Conservation (phyloP, 2,797 vertebrate genomes). For the Megaceryle alcyon region DNA sequence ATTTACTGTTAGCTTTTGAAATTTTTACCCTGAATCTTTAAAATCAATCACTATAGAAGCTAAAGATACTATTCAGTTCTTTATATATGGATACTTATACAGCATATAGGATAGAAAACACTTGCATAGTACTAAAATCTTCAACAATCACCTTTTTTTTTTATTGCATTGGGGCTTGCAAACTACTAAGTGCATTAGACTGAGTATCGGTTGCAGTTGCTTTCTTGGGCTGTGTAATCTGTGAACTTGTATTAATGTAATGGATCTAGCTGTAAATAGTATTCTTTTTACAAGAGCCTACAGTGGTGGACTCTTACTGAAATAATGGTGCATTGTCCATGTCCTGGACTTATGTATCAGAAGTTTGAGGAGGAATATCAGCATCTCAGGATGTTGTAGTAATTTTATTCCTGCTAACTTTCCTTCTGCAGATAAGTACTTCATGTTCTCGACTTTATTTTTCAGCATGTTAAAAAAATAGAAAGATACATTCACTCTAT, state of each 20-base stretch:
- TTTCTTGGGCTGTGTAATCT: neutral
- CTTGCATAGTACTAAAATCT: neutral
- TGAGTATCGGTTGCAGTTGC: neutral
- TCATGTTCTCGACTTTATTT: neutral
- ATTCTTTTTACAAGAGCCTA: neutral
- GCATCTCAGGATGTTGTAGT: neutral
- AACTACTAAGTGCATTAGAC: neutral
- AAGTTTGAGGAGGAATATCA: neutral
- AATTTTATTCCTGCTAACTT: neutral
- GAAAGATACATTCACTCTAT: neutral
- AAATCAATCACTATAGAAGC: neutral
- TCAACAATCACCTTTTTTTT: neutral
- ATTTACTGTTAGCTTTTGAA: neutral
- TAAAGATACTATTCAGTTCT: neutral
- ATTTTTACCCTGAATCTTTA: neutral
- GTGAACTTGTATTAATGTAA: neutral
- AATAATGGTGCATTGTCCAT: neutral
- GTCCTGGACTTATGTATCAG: neutral
- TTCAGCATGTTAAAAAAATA: too few species aligned
- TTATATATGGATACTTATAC: neutral
- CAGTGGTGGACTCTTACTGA: neutral
- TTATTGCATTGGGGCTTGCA: neutral
- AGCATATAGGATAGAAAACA: neutral
- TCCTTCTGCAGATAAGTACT: neutral
- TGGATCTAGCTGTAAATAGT: neutral